These are phyloP conservation scores for Bombylius major DNA, from an alignment of 2,888 invertebrate species.

Conservation along the genomic window DNA sequence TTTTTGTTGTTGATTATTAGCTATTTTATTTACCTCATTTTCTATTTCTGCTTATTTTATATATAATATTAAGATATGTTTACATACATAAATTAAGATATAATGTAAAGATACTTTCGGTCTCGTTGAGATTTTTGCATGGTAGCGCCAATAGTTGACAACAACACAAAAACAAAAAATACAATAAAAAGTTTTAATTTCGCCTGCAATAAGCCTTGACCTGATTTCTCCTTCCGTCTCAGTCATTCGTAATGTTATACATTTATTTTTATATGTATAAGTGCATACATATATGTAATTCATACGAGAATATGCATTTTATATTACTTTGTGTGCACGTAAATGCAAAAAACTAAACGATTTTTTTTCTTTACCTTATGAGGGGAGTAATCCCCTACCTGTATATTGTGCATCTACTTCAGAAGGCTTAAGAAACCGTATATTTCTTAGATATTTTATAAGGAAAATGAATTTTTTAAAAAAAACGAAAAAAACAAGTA, in stretches of 20 bases:
- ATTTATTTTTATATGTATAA: slow-evolving; percentile 6
- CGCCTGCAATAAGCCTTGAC: slow-evolving; percentile 34
- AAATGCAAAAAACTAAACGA: too few relatives aligned
- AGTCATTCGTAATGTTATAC: slow-evolving; percentile 25
- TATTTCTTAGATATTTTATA: too few relatives aligned
- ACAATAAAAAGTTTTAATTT: slow-evolving; percentile 10
- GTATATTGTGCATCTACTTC: too few relatives aligned
- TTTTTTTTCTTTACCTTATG: too few relatives aligned
- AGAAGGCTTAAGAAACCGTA: too few relatives aligned
- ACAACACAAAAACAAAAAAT: slow-evolving; percentile 4
- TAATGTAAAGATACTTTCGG: background rate
- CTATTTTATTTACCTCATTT: background rate
- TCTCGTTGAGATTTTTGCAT: slow-evolving; percentile 1
- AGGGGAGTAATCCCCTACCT: too few relatives aligned
- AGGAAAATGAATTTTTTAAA: too few relatives aligned
- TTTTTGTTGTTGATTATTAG: too few relatives aligned
- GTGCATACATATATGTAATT: slow-evolving; percentile 1
- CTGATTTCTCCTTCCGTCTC: slow-evolving; percentile 37
- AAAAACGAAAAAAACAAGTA: background rate
- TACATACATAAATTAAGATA: too few relatives aligned
- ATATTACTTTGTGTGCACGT: too few relatives aligned
- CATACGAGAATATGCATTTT: background rate
- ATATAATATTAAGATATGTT: too few relatives aligned
- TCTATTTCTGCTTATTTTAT: background rate
- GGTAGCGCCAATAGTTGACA: background rate